Evolutionary conservation across 1,140 invertebrate genomes (phyloP).

Genomic region (Magallana angulata): DNA sequence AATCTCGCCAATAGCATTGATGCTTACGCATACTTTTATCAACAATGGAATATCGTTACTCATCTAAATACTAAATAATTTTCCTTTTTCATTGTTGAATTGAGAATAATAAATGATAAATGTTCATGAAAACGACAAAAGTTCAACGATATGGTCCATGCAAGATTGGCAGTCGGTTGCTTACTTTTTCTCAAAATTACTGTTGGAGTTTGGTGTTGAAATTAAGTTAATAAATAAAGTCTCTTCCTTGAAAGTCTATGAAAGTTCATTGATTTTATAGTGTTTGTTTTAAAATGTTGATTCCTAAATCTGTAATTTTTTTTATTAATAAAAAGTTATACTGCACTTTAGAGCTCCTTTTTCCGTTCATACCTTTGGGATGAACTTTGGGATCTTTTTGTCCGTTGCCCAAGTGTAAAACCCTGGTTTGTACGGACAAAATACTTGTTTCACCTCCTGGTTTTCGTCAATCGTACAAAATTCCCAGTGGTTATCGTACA

Average conservation of each 20-base stretch:
- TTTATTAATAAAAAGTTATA: neutral
- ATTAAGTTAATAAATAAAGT: neutral
- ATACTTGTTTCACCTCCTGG: conserved; percentile 54
- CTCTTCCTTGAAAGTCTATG: neutral
- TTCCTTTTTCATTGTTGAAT: too few relatives aligned
- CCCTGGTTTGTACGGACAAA: conserved; percentile 65
- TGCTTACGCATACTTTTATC: too few relatives aligned
- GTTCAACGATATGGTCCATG: too few relatives aligned
- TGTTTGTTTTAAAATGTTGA: neutral
- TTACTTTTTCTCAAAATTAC: neutral
- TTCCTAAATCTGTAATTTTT: too few relatives aligned
- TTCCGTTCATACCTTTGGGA: conserved; percentile 65
- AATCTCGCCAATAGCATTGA: too few relatives aligned
- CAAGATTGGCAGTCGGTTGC: neutral
- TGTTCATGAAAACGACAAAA: too few relatives aligned
- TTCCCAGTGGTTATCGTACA: conserved; percentile 73
- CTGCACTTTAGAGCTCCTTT: conserved; percentile 66
- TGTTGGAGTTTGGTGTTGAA: neutral
- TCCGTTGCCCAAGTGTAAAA: conserved; percentile 61
- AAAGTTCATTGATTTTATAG: neutral
- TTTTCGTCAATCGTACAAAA: conserved; percentile 69
- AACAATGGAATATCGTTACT: too few relatives aligned
- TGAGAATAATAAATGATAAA: too few relatives aligned
- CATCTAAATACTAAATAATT: too few relatives aligned
- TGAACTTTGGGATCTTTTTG: conserved; percentile 67